Evolutionary conservation across 1,140 invertebrate species (phyloP).

Genomic region (Mylabris phalerata): DNA sequence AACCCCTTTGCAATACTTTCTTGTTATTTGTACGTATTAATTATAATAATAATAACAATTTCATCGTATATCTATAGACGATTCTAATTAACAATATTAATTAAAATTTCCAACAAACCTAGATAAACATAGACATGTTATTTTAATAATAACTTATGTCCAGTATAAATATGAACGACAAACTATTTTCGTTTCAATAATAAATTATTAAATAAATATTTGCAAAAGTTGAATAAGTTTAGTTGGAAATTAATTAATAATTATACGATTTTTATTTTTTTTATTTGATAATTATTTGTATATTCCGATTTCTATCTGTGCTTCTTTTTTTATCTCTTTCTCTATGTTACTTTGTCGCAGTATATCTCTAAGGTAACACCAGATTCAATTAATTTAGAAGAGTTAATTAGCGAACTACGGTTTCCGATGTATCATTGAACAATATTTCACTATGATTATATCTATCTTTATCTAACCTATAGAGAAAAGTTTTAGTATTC

Average conservation of each 20-base stretch:
- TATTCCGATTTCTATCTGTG: neutral
- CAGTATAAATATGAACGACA: constrained; percentile 2
- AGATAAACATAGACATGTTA: constrained; percentile 19
- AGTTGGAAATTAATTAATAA: too few species aligned
- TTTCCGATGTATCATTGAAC: constrained; percentile 15
- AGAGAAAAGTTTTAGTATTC: too few species aligned
- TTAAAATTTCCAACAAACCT: constrained; percentile 24
- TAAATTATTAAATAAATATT: constrained; percentile 28
- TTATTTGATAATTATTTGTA: neutral
- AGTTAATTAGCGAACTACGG: constrained; percentile 18
- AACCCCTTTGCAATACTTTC: too few species aligned
- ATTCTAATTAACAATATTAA: constrained; percentile 24
- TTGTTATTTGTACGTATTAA: too few species aligned
- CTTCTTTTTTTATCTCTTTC: neutral
- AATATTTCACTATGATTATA: neutral
- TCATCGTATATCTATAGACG: constrained; percentile 1
- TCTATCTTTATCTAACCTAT: too few species aligned
- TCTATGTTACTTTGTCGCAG: neutral
- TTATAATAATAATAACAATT: too few species aligned
- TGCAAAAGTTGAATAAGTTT: neutral
- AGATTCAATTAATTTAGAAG: constrained; percentile 18
- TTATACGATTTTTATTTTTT: too few species aligned
- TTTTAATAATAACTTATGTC: constrained; percentile 3
- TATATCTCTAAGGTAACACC: constrained; percentile 12
- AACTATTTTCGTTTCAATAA: constrained; percentile 24